These are phyloP conservation scores for Baccha elongata DNA, from an alignment of 2,888 invertebrate genomes.

Conservation along the genomic window DNA sequence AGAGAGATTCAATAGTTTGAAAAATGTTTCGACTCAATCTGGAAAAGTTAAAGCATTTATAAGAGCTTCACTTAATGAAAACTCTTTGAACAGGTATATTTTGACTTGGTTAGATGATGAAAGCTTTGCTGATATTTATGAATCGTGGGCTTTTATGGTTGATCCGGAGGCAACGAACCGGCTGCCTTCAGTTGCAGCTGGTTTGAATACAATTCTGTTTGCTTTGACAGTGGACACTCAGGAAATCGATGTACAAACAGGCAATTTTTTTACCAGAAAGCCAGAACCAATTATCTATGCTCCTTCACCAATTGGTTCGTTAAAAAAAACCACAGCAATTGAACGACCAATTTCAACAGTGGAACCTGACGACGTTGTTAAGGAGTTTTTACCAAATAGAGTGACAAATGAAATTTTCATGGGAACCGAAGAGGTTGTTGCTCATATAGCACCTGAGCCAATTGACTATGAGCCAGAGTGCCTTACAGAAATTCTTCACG, in stretches of 20 bases:
- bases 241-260: constrained; percentile 86
- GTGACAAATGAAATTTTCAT: constrained; percentile 76
- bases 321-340: constrained; percentile 76
- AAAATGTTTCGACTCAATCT: constrained; percentile 86
- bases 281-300: constrained; percentile 88
- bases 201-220: constrained; percentile 94
- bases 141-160: constrained; percentile 92
- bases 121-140: constrained; percentile 88
- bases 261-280: constrained; percentile 78
- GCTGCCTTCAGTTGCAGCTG: constrained; percentile 93
- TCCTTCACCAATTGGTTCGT: constrained; percentile 85
- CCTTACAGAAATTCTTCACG: constrained; percentile 39
- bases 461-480: constrained; percentile 61
- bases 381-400: constrained; percentile 26
- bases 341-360: constrained; percentile 79
- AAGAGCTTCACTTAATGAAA: constrained; percentile 94
- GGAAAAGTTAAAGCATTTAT: constrained; percentile 90
- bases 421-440: constrained; percentile 70
- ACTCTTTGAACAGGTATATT: constrained; percentile 92
- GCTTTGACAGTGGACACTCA: constrained; percentile 95
- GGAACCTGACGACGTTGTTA: constrained; percentile 47
- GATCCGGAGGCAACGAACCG: constrained; percentile 91
- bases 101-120: constrained; percentile 88
- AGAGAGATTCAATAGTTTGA: constrained; percentile 90
- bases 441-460: constrained; percentile 57